Percentiles rank a stretch among this genome's conserved stretches.
Evolutionary conservation across 2,888 invertebrate genomes (phyloP).

Genomic region (Ochropacha duplaris): DNA sequence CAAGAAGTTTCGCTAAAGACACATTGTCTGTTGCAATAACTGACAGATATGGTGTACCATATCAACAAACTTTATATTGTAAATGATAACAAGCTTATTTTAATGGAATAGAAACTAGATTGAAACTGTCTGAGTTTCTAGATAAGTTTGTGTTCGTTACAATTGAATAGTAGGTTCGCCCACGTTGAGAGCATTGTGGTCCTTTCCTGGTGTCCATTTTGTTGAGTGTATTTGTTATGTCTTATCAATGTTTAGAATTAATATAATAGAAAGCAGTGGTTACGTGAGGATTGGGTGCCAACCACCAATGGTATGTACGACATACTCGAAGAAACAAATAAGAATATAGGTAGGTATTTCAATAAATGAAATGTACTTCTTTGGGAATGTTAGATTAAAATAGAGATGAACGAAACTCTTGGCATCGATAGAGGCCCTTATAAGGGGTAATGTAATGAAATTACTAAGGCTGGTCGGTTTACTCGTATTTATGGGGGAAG

Average conservation of each 20-base stretch:
- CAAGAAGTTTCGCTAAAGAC: conserved; percentile 46
- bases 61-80: conserved; percentile 10
- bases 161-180: conserved; percentile 22
- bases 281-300: conserved; percentile 2
- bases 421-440: not conserved
- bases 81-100: conserved; percentile 8
- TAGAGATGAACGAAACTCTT: not conserved
- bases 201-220: conserved; percentile 17
- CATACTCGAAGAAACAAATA: not conserved
- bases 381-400: not conserved
- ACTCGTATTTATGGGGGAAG: not conserved
- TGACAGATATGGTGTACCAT: conserved; percentile 13
- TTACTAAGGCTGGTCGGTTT: not conserved
- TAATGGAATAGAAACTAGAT: conserved; percentile 10
- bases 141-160: conserved; percentile 10
- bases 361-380: not conserved
- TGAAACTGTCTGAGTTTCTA: conserved; percentile 3
- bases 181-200: conserved; percentile 17
- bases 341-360: not conserved
- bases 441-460: not conserved
- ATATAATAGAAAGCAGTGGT: conserved; percentile 6
- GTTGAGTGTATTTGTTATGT: conserved; percentile 5
- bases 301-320: no score
- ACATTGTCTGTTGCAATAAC: conserved; percentile 42
- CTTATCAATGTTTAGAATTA: conserved; percentile 9